A percentile compares a stretch with the other conserved stretches of the same genome.
Conservation (phyloP, 2,888 invertebrate species). For the Ectemnius cavifrons region DNA sequence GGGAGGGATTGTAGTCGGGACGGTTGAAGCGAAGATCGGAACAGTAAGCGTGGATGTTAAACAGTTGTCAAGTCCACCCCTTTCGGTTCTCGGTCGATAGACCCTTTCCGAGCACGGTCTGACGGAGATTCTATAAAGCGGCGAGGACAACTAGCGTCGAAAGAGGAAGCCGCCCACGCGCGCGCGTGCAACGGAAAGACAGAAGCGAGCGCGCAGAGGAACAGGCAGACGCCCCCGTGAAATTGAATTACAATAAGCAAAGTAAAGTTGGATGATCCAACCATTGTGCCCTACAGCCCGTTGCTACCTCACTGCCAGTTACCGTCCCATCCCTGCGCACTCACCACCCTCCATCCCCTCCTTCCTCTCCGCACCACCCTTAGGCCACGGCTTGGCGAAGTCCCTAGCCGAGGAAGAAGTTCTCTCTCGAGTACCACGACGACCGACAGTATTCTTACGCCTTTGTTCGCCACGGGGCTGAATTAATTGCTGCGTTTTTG, state of each 20-base stretch:
- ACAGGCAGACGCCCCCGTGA: slow-evolving; percentile 68
- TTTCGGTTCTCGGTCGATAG: slow-evolving; percentile 59
- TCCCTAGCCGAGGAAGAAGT: slow-evolving; percentile 68
- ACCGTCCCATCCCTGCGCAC: slow-evolving; percentile 58
- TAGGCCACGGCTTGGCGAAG: slow-evolving; percentile 17
- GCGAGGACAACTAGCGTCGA: slow-evolving; percentile 17
- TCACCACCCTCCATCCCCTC: slow-evolving; percentile 41
- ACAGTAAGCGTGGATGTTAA: slow-evolving; percentile 69
- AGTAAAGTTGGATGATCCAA: slow-evolving; percentile 74
- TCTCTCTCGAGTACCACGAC: slow-evolving; percentile 65
- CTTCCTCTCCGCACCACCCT: slow-evolving; percentile 32
- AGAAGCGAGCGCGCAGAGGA: slow-evolving; percentile 54
- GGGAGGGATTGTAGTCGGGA: no score
- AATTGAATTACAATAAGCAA: slow-evolving; percentile 76
- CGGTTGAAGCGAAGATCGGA: slow-evolving; percentile 38
- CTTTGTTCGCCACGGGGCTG: slow-evolving; percentile 72
- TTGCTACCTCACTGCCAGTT: slow-evolving; percentile 68
- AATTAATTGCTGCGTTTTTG: slow-evolving; percentile 77
- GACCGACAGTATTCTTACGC: slow-evolving; percentile 72
- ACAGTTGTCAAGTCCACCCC: slow-evolving; percentile 72
- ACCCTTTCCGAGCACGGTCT: slow-evolving; percentile 53
- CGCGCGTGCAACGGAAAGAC: slow-evolving; percentile 21
- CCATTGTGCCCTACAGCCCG: slow-evolving; percentile 65
- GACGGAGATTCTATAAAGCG: slow-evolving; percentile 45
- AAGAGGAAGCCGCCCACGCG: not conserved